Evolutionary conservation across 2,113 vertebrate genomes (phyloP).

Genomic region (Origma solitaria): DNA sequence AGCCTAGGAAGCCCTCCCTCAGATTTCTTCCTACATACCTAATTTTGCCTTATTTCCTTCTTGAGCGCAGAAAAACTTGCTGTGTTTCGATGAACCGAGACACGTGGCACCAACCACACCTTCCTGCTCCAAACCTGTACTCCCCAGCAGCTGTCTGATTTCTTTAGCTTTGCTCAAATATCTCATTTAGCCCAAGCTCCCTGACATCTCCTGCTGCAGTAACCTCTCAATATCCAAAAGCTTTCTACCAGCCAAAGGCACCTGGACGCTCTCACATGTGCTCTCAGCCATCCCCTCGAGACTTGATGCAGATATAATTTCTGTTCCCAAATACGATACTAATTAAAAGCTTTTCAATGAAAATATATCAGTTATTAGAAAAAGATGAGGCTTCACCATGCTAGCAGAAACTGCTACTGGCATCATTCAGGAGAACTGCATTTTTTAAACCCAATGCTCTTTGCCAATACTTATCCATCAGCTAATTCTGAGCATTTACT

Average conservation of each 20-base stretch:
- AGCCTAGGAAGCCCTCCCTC: background rate
- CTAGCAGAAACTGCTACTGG: background rate
- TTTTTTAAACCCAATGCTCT: background rate
- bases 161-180: background rate
- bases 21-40: background rate
- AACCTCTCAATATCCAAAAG: background rate
- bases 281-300: background rate
- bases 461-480: background rate
- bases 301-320: background rate
- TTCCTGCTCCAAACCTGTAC: background rate
- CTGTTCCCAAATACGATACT: background rate
- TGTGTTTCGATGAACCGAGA: background rate
- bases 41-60: background rate
- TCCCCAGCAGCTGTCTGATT: background rate
- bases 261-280: background rate
- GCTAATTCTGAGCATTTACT: background rate
- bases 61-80: background rate
- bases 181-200: background rate
- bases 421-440: background rate
- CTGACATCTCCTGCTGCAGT: background rate
- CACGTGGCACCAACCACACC: background rate
- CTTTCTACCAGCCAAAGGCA: background rate
- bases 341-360: background rate
- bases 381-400: background rate
- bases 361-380: background rate